Evolutionary conservation across 2,888 invertebrate species (phyloP), one percentile per base, ranked within the genome.

Genomic region (Ellobium chinense): DNA sequence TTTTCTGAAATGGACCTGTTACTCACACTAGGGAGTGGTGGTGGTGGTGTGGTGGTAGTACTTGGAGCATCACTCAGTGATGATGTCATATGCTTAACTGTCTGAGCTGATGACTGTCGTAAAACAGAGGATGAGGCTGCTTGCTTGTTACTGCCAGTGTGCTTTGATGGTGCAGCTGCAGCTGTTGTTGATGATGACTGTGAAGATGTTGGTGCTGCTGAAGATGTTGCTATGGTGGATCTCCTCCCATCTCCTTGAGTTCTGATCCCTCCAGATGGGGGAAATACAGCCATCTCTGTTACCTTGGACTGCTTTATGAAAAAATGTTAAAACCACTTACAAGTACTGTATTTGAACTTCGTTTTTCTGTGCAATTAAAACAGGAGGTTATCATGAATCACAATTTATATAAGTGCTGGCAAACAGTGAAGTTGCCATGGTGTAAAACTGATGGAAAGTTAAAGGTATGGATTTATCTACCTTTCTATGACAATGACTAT

Each of bases 41-140:
- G n/a, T n/a, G n/a, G n/a, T n/a, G n/a, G n/a, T n/a, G n/a, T n/a
- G n/a, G n/a, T n/a, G n/a, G n/a, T n/a, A n/a, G n/a, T n/a, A n/a
- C n/a, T n/a, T n/a, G n/a, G n/a, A n/a, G n/a, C n/a, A n/a, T n/a
- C n/a, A n/a, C n/a, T n/a, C n/a, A n/a, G n/a, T n/a, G n/a, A n/a
- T n/a, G n/a, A n/a, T n/a, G n/a, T n/a, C n/a, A n/a, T n/a, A n/a
- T n/a, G n/a, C n/a, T n/a, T n/a, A n/a, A n/a, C n/a, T n/a, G n/a
- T n/a, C 14, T 36, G 72, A 36, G 21, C 72, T 36, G 72, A 58
- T 72, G 72, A 60, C 58, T 63, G 74, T 46, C 63, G 39, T 14
- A 21, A 2, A 56, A 2, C 37, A 37, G 63, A 27, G 27, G 63
- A 27, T 9, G 29, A 29, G 12, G 74, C 3, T 46, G 46, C 14